Base-by-base conservation (phyloP, 2,113 vertebrate species). In the Oryzias javanicus region DNA sequence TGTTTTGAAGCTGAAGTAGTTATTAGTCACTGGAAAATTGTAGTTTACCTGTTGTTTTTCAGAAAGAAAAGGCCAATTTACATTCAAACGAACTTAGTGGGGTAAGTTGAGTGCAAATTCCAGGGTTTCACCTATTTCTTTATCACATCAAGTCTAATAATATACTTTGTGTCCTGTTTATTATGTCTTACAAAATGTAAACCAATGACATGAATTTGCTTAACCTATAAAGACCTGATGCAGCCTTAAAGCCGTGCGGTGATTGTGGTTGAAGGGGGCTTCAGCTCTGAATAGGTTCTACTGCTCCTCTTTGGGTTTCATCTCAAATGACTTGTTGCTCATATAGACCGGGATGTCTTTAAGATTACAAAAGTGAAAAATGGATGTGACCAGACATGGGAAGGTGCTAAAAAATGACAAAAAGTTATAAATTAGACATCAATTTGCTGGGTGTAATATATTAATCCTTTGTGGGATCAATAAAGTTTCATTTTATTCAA, bases 11-110 rank as follows among this genome's bases (percentile, higher is more conserved):
- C 20, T 77, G 42, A 74, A 75, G 2, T 75, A 70, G 58, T 74
- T 60, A 78, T 66, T 67, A 86, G 76, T 81, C 73, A 57, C 70
- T 81, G 22, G 84, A 87, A 83, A 89, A 75, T 76, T 82, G 79
- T 87, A 87, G 86, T 68, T 64, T 80, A 84, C 88, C 86, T 91
- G 81, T 91, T 92, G 89, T 88, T 91, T 92, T 64, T 91, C 90
- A 92, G 90, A 91, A 91, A 85, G 91, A 92, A 92, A 92, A 91
- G 89, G 79, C 89, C 86, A 89, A 89, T 91, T 91, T 90, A 91
- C 90, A 89, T 91, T 87, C 89, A 88, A 91, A 91, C 86, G 88
- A 89, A 80, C 87, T 91, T 92, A 91, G 88, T 66, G 60, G 84
- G 90, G 89, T 92, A 91, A 91, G 89, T 91, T 84, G 73, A 87